Evolutionary conservation across 2,797 vertebrate species (phyloP), one percentile per base, ranked within the genome.

Genomic region (Enteromius mattozi): DNA sequence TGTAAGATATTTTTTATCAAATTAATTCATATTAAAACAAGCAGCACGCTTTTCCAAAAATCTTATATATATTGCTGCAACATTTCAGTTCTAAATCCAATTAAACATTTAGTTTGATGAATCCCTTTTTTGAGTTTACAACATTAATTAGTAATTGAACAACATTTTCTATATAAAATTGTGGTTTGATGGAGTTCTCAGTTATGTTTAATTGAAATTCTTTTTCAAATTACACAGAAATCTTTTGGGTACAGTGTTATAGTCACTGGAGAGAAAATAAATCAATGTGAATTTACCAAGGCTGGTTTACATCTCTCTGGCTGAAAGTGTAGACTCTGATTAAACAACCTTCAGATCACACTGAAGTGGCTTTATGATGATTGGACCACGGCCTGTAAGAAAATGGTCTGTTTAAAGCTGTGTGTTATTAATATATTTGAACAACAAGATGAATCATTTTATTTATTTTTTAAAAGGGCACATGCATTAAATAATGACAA

Each of bases 391-490:
- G 24, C 9, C 9, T 51, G 1, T 74, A 13, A 33, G 14, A 3
- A 47, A 47, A 49, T 12, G 4, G 27, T 51, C 27, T 49, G 4
- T 19, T 71, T 14, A 71, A 45, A 71, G 40, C n/a, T 30, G 24
- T 27, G 40, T 72, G 14, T 54, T 75, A 19, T 59, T 14, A 40
- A 77, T 24, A 37, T 27, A 49, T 40, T 77, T 77, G 33, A 40
- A 17, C 21, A 8, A 59, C 13, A 27, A 61, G 8, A 61, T 17
- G 0, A 9, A 40, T 40, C 0, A 3, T 27, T 40, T 9, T 27
- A 17, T 37, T 77, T 24, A 8, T 27, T 24, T n/a, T 56, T 56
- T 56, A 24, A 16, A 77, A 76, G 54, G 75, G 14, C 75, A 77
- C 75, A 77, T 59, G 10, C 3, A 59, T 27, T n/a, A 40, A 77